These are phyloP conservation scores for Hyles euphorbiae DNA, from an alignment of 1,140 invertebrate species.

Conservation along the genomic window DNA sequence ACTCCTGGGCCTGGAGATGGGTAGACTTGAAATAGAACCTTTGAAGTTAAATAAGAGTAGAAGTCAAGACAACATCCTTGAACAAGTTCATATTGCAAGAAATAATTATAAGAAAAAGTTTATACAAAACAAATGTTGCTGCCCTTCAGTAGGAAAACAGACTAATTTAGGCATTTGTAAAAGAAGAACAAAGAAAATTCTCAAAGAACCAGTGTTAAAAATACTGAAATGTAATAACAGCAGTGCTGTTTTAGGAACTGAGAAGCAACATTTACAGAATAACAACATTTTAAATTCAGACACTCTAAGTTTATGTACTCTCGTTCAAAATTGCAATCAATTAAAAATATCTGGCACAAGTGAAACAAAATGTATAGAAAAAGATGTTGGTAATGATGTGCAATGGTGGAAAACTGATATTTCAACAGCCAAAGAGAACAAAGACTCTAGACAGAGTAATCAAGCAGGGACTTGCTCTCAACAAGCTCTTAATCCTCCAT, in stretches of 20 bases:
- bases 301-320: constrained; percentile 47
- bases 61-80: constrained; percentile 13
- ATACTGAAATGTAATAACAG: constrained; percentile 32
- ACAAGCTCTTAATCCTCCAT: constrained; percentile 80
- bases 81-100: constrained; percentile 9
- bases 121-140: constrained; percentile 39
- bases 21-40: constrained; percentile 73
- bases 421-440: constrained; percentile 28
- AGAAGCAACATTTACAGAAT: constrained; percentile 24
- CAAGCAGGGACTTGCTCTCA: constrained; percentile 75
- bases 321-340: constrained; percentile 61
- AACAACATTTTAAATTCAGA: constrained; percentile 22
- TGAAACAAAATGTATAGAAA: constrained; percentile 19
- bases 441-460: constrained; percentile 29
- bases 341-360: constrained; percentile 48
- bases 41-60: constrained; percentile 21
- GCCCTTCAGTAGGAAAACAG: constrained; percentile 37
- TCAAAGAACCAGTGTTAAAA: constrained; percentile 64
- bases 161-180: constrained; percentile 47
- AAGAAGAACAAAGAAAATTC: constrained; percentile 54
- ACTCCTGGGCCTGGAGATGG: constrained; percentile 66
- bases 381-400: constrained; percentile 29
- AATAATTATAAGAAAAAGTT: constrained; percentile 6
- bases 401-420: constrained; percentile 53
- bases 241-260: constrained; percentile 34